Base-by-base conservation (phyloP, 2,113 vertebrate genomes). In the Leptocoma aspasia region DNA sequence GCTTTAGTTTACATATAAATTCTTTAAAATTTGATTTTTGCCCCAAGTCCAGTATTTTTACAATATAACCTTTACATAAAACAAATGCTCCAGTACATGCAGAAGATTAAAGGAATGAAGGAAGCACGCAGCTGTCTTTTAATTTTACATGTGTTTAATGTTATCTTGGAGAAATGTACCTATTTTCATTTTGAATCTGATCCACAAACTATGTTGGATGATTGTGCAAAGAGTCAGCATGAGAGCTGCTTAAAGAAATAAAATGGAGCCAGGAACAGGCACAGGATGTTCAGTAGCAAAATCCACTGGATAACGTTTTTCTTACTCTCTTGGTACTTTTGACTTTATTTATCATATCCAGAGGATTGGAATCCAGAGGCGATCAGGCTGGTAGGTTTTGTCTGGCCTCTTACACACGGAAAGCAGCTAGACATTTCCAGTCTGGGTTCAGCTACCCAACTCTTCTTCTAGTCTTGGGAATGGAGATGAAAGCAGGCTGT, bases 21-120 rank as follows among this genome's bases (percentile, higher is more conserved):
- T 96, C 81, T 52, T 96, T 64, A 60, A 94, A 92, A 95, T 83
- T 89, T 45, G 24, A 42, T 94, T 97, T 96, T 90, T 57, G n/a
- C 63, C 68, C 35, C 81, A 79, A 93, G 78, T 92, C 72, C 90
- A 90, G 89, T 95, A 95, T 82, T 95, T 94, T 70, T 95, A 59
- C 72, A 95, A 95, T 83, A 89, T 70, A 96, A 96, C 53, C 73
- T 96, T 97, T 95, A 96, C 87, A 92, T 72, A 85, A 97, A 97
- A 96, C 70, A 92, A 95, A 96, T 92, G 86, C 92, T 96, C 47
- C 65, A 91, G 92, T 78, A 89, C 64, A 91, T 72, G 90, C 26
- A 83, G 75, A 96, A 95, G 72, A 97, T 65, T 91, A 93, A 92
- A 95, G 91, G 52, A 92, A 96, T 85, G 41, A 95, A 85, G 42